Evolutionary conservation across 2,888 invertebrate genomes (phyloP).

Genomic region (Philereme vetulata): DNA sequence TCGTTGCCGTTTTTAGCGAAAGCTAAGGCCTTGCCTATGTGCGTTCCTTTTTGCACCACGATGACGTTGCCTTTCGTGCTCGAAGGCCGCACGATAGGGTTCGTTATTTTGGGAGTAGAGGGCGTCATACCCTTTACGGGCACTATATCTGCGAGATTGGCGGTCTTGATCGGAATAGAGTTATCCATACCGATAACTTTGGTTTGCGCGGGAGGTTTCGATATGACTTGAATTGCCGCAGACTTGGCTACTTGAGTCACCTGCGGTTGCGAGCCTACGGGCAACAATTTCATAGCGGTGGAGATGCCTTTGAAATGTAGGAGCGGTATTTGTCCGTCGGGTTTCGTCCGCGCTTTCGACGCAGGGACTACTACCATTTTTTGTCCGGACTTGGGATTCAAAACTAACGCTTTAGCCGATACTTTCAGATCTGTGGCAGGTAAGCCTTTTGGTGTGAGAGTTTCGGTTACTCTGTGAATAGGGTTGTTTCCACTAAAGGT

Average conservation of each 20-base stretch:
- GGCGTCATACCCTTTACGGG: conserved; percentile 74
- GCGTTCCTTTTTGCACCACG: conserved; percentile 84
- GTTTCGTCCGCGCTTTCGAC: conserved; percentile 64
- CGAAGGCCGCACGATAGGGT: conserved; percentile 72
- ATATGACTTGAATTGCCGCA: conserved; percentile 59
- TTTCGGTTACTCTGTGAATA: conserved; percentile 61
- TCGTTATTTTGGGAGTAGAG: conserved; percentile 68
- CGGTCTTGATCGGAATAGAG: conserved; percentile 63
- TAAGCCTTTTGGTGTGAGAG: conserved; percentile 73
- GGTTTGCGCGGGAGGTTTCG: conserved; percentile 63
- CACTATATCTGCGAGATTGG: conserved; percentile 76
- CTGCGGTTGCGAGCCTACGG: conserved; percentile 67
- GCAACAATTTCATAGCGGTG: conserved; percentile 75
- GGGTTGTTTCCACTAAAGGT: conserved; percentile 58
- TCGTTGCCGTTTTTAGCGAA: conserved; percentile 78
- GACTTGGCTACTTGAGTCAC: conserved; percentile 56
- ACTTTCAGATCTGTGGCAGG: conserved; percentile 79
- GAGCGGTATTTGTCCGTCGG: conserved; percentile 71
- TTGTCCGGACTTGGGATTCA: conserved; percentile 78
- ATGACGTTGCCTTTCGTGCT: conserved; percentile 84
- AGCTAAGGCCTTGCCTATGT: conserved; percentile 76
- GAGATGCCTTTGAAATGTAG: conserved; percentile 77
- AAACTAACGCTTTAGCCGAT: conserved; percentile 75
- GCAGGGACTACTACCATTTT: conserved; percentile 81
- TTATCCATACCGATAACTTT: conserved; percentile 60